Evolutionary conservation across 2,888 invertebrate species (phyloP).

Genomic region (Volucella zonaria): DNA sequence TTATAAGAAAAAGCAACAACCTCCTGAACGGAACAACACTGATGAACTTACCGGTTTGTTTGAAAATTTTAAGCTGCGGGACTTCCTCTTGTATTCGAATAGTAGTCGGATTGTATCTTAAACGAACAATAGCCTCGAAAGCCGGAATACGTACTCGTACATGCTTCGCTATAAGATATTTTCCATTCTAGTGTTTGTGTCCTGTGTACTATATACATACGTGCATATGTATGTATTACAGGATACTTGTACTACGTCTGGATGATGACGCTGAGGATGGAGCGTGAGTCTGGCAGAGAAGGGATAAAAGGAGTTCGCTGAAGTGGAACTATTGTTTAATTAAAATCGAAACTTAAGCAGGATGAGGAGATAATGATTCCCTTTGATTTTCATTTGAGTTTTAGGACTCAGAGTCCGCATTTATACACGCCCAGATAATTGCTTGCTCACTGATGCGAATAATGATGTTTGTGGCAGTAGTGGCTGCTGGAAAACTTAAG

Average conservation of each 20-base stretch:
- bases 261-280: not conserved
- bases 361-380: slow-evolving; percentile 68
- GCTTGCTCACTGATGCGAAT: slow-evolving; percentile 61
- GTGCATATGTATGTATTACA: not conserved
- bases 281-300: slow-evolving; percentile 7
- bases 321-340: slow-evolving; percentile 71
- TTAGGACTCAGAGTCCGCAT: slow-evolving; percentile 7
- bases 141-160: slow-evolving; percentile 55
- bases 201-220: slow-evolving; percentile 1
- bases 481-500: slow-evolving; percentile 42
- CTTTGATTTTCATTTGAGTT: slow-evolving; percentile 63
- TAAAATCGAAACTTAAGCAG: slow-evolving; percentile 72
- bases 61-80: slow-evolving; percentile 55
- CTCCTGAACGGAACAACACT: slow-evolving; percentile 27
- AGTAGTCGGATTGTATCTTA: slow-evolving; percentile 9
- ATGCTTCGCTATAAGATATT: slow-evolving; percentile 20
- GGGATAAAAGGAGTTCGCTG: slow-evolving; percentile 24
- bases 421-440: slow-evolving; percentile 56
- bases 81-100: slow-evolving; percentile 3
- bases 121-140: slow-evolving; percentile 53
- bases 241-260: not conserved
- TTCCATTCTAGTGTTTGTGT: not conserved
- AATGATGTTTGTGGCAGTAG: slow-evolving; percentile 47
- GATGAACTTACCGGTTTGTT: slow-evolving; percentile 61
- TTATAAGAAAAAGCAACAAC: not conserved